Base-by-base conservation (phyloP, 2,797 vertebrate species). In the Esox masquinongy region DNA sequence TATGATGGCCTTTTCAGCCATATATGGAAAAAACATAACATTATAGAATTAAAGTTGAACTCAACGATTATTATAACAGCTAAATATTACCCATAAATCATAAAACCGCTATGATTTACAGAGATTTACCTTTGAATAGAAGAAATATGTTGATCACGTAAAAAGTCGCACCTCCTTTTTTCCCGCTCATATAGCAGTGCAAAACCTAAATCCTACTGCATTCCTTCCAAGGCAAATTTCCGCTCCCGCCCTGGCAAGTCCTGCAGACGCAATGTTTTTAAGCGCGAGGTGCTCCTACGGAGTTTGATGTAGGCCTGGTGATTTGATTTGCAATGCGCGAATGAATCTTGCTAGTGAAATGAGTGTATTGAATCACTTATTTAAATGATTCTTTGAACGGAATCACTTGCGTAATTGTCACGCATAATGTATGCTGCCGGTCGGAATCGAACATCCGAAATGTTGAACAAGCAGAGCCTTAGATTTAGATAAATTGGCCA, bases 251-350 rank as follows among this genome's bases (percentile, higher is more conserved):
- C 85, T 84, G 83, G 69, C 24, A 83, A 87, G 83, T 90, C 87
- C 82, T 85, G 89, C 84, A 88, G 88, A 91, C 91, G 89, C 89
- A 90, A 90, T 92, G 92, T 92, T 92, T 92, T 92, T 91, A 93
- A 87, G 92, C 90, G 90, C 86, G 82, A 79, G 12, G 68, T 79
- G 70, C 78, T 24, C 83, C 86, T 80, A 70, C 84, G 78, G 89
- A 90, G 90, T 93, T 89, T 88, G 86, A 87, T 75, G 78, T 74
- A 75, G 36, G 36, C 36, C 36, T 39, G 4, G 36, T 8, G 36
- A 39, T 39, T 39, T 39, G 36, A 39, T 39, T 39, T 39, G 36
- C 36, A 39, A 39, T 39, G 2, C 36, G 36, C 36, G 36, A 39
- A 39, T 4, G 36, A 39, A 5, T 39, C 36, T 39, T 39, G 2